These are phyloP conservation scores for Drosophila niveifrons DNA, from an alignment of 2,888 invertebrate genomes.

Conservation along the genomic window DNA sequence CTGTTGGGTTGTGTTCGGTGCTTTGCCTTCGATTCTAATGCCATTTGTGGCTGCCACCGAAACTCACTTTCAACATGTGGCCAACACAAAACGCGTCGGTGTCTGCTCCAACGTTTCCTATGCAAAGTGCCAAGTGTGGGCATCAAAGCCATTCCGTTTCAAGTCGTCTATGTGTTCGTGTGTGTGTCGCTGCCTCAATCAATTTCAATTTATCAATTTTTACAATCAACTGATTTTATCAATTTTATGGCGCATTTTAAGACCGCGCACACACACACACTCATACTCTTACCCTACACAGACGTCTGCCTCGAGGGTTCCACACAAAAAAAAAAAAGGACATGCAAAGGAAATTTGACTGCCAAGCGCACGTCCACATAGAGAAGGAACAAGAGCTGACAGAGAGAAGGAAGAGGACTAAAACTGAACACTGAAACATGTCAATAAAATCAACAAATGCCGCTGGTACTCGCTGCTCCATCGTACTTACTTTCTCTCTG, in stretches of 20 bases:
- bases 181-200: constrained; percentile 67
- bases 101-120: constrained; percentile 7
- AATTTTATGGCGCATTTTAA: constrained; percentile 79
- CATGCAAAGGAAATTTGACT: constrained; percentile 66
- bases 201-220: constrained; percentile 81
- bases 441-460: constrained; percentile 80
- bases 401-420: constrained; percentile 8
- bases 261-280: constrained; percentile 47
- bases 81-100: constrained; percentile 27
- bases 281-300: constrained; percentile 8
- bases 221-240: constrained; percentile 81
- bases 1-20: constrained; percentile 17
- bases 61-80: constrained; percentile 49
- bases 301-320: constrained; percentile 4
- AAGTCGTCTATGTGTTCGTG: constrained; percentile 22
- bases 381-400: constrained; percentile 9
- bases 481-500: background rate
- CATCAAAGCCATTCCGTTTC: constrained; percentile 65
- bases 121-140: constrained; percentile 43
- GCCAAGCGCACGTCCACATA: constrained; percentile 51
- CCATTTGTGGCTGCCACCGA: constrained; percentile 41
- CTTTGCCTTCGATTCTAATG: constrained; percentile 26
- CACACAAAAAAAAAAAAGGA: constrained; percentile 32
- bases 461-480: constrained; percentile 48
- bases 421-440: constrained; percentile 56